Evolutionary conservation across 2,797 vertebrate genomes (phyloP).

Genomic region (Huso huso): DNA sequence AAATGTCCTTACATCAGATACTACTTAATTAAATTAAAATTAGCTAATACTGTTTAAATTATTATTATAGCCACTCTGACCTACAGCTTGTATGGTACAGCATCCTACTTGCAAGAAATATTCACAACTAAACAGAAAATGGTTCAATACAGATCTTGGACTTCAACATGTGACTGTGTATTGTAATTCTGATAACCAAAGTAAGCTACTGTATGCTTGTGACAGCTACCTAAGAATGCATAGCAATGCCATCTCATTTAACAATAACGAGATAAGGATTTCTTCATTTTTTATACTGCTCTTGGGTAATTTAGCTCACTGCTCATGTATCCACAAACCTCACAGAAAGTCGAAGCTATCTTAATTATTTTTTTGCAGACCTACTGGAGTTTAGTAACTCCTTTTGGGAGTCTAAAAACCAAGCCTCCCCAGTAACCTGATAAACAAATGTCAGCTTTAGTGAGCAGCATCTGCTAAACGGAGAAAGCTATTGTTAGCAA

Average conservation of each 20-base stretch:
- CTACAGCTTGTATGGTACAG: no score
- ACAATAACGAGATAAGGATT: slow-evolving; percentile 1
- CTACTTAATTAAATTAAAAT: no score
- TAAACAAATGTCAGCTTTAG: background rate
- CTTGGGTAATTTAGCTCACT: background rate
- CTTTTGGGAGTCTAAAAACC: background rate
- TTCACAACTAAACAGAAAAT: no score
- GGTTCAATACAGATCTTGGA: no score
- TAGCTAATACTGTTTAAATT: no score
- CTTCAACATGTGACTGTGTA: background rate
- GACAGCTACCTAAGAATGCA: background rate
- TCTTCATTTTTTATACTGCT: background rate
- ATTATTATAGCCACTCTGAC: no score
- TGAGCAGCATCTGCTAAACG: background rate
- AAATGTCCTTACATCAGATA: no score
- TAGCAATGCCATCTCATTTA: background rate
- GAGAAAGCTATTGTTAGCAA: background rate
- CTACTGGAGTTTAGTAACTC: background rate
- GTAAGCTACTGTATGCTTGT: background rate
- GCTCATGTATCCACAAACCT: background rate
- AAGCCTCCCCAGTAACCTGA: background rate
- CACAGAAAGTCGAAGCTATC: background rate
- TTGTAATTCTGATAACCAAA: background rate
- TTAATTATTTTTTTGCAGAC: background rate
- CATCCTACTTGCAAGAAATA: no score